Conservation (phyloP, 1,140 invertebrate genomes). For the Dendroctonus valens region DNA sequence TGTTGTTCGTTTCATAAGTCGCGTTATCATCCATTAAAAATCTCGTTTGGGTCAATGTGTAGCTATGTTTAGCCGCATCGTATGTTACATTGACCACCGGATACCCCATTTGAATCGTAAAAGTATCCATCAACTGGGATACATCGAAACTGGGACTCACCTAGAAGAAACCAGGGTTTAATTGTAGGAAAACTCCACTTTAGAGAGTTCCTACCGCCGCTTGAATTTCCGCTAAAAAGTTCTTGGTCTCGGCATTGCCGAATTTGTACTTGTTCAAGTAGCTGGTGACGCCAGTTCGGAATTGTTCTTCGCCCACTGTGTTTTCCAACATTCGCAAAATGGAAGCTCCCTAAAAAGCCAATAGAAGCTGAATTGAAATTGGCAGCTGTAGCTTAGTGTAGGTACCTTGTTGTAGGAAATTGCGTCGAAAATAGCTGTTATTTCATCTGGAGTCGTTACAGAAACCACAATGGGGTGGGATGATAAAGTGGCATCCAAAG, state of each 20-base stretch:
- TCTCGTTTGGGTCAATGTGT: slow-evolving; percentile 67
- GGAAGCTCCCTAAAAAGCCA: slow-evolving; percentile 69
- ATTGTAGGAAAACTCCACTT: too few species aligned
- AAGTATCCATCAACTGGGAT: slow-evolving; percentile 83
- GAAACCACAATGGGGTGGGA: slow-evolving; percentile 86
- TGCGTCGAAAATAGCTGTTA: slow-evolving; percentile 87
- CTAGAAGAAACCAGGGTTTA: background rate
- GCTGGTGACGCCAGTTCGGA: slow-evolving; percentile 67
- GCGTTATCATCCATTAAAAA: slow-evolving; percentile 70
- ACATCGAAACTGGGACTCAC: slow-evolving; percentile 54
- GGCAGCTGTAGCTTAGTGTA: background rate
- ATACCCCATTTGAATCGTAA: slow-evolving; percentile 90
- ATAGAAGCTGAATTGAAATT: background rate
- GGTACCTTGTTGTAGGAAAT: slow-evolving; percentile 92
- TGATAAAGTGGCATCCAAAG: slow-evolving; percentile 74
- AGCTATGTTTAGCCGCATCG: slow-evolving; percentile 51
- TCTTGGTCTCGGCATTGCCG: slow-evolving; percentile 74
- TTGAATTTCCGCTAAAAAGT: slow-evolving; percentile 71
- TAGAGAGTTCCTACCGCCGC: slow-evolving; percentile 37
- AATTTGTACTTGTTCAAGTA: slow-evolving; percentile 73
- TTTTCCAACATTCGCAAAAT: slow-evolving; percentile 88
- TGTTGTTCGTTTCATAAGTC: slow-evolving; percentile 54
- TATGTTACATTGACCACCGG: slow-evolving; percentile 70
- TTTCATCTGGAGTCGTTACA: slow-evolving; percentile 83
- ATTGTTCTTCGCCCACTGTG: slow-evolving; percentile 74